phyloP scores from a whole-genome alignment of 2,888 invertebrate species.

The Seladonia tumulorum region DNA sequence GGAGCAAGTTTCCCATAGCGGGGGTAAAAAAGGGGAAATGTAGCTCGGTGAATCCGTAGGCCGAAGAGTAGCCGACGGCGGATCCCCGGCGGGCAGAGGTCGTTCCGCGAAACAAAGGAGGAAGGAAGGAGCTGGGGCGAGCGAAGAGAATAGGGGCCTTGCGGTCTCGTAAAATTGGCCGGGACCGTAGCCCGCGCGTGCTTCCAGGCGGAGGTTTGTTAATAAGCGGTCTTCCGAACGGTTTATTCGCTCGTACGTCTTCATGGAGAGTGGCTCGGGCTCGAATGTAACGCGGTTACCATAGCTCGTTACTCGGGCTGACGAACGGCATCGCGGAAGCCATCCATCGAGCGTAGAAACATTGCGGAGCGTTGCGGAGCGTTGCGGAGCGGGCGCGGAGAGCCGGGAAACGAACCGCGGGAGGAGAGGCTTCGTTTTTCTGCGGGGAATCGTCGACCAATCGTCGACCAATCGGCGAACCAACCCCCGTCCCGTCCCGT shows the following conservation, averaged over 20 bases:
- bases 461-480: not conserved
- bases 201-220: slow-evolving; percentile 64
- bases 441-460: not conserved
- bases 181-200: slow-evolving; percentile 66
- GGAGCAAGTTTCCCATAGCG: not conserved
- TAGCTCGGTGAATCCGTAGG: not conserved
- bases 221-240: slow-evolving; percentile 66
- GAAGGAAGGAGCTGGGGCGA: slow-evolving; percentile 17
- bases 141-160: slow-evolving; percentile 64
- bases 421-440: not conserved
- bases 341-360: slow-evolving; percentile 38
- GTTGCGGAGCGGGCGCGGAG: too few relatives aligned
- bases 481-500: not conserved
- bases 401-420: not conserved
- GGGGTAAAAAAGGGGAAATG: not conserved
- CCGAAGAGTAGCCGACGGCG: not conserved
- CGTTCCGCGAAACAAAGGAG: slow-evolving; percentile 30
- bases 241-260: slow-evolving; percentile 66
- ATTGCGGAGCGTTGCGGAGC: not conserved
- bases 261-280: slow-evolving; percentile 57
- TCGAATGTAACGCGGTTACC: slow-evolving; percentile 64
- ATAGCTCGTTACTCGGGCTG: slow-evolving; percentile 60
- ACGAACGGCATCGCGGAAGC: slow-evolving; percentile 55
- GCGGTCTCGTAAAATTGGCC: slow-evolving; percentile 79
- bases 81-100: not conserved